Conservation (phyloP, 2,113 vertebrate genomes). For the Heteronetta atricapilla region DNA sequence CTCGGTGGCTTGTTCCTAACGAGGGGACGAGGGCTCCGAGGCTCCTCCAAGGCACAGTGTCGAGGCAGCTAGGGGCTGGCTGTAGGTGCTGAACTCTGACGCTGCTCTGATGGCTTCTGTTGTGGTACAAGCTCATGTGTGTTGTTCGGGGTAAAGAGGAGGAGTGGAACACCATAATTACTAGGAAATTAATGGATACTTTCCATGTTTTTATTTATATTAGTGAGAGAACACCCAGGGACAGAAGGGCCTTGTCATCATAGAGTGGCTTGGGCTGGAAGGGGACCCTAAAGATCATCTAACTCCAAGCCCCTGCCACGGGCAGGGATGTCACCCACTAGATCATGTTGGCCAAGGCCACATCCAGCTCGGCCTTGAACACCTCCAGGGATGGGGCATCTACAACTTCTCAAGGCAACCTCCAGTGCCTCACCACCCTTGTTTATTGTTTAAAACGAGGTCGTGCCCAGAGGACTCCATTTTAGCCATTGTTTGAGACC, state of each 20-base stretch:
- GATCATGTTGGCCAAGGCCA: no score
- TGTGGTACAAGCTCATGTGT: background rate
- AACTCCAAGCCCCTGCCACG: no score
- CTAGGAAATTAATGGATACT: background rate
- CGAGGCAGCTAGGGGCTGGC: background rate
- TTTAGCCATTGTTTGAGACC: background rate
- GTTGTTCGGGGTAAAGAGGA: background rate
- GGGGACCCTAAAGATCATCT: no score
- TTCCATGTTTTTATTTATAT: background rate
- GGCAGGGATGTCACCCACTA: no score
- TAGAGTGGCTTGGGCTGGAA: no score
- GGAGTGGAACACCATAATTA: background rate
- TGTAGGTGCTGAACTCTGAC: fast-evolving
- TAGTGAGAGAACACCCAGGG: background rate
- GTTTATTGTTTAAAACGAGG: background rate
- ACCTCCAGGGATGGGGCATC: no score
- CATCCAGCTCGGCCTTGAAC: no score
- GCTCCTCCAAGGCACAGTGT: background rate
- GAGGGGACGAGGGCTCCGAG: background rate
- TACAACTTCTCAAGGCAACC: no score
- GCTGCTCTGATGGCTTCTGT: background rate
- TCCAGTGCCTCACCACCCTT: no score
- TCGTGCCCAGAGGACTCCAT: background rate
- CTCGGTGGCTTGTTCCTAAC: fast-evolving
- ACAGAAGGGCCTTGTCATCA: background rate